Evolutionary conservation across 2,113 vertebrate species (phyloP).

Genomic region (Gallinago paraguaiae): DNA sequence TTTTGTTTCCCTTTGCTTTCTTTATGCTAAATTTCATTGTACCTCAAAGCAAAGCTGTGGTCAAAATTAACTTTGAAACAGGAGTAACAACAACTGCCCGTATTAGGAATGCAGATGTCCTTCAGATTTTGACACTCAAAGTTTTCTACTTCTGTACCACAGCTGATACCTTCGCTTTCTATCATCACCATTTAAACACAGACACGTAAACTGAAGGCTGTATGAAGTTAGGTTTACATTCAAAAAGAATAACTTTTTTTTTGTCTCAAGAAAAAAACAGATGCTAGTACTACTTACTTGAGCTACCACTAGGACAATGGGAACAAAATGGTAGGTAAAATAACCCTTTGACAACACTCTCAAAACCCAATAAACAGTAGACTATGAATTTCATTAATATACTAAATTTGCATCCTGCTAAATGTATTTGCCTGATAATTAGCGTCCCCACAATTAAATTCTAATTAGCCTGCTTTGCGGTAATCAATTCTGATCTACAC

Average conservation of each 20-base stretch:
- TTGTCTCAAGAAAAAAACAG: not conserved
- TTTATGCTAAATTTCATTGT: not conserved
- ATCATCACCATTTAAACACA: not conserved
- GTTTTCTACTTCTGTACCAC: slow-evolving; percentile 35
- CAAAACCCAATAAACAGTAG: not conserved
- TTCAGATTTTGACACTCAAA: not conserved
- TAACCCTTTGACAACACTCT: not conserved
- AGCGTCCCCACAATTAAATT: not conserved
- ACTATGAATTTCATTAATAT: not conserved
- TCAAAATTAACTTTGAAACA: not conserved
- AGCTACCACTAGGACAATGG: not conserved
- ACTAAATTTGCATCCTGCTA: not conserved
- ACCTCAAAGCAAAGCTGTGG: not conserved
- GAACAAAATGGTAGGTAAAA: not conserved
- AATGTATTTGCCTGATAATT: not conserved
- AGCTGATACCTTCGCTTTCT: slow-evolving; percentile 25
- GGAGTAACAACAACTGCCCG: not conserved
- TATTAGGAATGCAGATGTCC: not conserved
- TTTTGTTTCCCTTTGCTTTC: not conserved
- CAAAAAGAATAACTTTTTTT: not conserved
- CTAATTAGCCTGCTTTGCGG: not conserved
- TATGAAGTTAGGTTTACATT: not conserved
- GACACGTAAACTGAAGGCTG: not conserved
- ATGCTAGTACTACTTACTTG: not conserved
- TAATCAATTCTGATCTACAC: slow-evolving; percentile 21